Evolutionary conservation across 2,888 invertebrate species (phyloP), one percentile per base, ranked within the genome.

Genomic region (Cantharis nigra): DNA sequence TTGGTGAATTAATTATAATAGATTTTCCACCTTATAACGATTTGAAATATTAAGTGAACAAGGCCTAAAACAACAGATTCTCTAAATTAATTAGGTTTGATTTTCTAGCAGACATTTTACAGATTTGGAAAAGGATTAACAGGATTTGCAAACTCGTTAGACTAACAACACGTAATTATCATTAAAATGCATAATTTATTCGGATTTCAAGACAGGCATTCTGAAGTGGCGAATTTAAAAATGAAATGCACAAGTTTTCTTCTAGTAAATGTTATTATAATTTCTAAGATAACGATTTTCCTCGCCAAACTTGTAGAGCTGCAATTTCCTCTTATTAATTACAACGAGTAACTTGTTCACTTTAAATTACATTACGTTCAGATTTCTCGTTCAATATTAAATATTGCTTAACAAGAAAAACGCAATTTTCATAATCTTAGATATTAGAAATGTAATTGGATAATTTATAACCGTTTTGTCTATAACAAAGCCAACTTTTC

Each of bases 291-390:
- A 23, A 67, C 20, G 65, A 67, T 67, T 23, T 67, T 67, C 23
- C 23, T 7, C 11, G 23, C 65, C n/a, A 9, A 23, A 67, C 65
- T 67, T n/a, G 26, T 67, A 23, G 20, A 26, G 26, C 23, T 67
- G 65, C 65, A 67, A 67, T 67, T 67, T 67, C 65, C 65, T 67
- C 18, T 67, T 67, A 67, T 67, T 67, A 67, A 67, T 67, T 67
- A 67, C 65, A n/a, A 23, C 65, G 23, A 67, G 26, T 26, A 67
- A 67, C 65, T 67, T 67, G 65, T 67, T 67, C 26, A 23, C 20
- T 67, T 67, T 23, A 67, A 67, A 67, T 67, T 67, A 67, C 20
- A 67, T 67, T 67, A 23, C 26, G 26, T 67, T 49, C 7, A 26
- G 23, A 67, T 26, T 67, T 67, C 65, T 67, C 26, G 23, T 67